phyloP scores from a whole-genome alignment of 2,888 invertebrate species.

The Julus scanicus region DNA sequence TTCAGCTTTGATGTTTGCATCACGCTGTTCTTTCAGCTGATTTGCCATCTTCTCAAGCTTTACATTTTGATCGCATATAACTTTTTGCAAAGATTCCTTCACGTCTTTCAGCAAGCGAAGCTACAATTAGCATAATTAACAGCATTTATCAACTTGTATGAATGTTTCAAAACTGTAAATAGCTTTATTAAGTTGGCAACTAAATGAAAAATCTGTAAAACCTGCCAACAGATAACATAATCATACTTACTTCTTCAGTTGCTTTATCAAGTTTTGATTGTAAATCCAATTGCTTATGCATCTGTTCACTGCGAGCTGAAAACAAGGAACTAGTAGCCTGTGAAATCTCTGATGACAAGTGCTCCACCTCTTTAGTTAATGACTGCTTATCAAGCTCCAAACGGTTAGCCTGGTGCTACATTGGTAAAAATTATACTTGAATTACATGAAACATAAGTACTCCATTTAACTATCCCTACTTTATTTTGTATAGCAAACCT shows the following conservation, averaged over 20 bases:
- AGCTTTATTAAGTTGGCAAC: no score
- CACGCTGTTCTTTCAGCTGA: slow-evolving; percentile 78
- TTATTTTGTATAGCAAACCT: background rate
- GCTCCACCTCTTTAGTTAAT: slow-evolving; percentile 36
- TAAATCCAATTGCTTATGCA: slow-evolving; percentile 51
- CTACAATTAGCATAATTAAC: slow-evolving; percentile 62
- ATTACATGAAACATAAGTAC: background rate
- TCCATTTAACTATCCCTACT: background rate
- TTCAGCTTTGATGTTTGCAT: slow-evolving; percentile 76
- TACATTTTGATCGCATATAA: slow-evolving; percentile 75
- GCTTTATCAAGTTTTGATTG: slow-evolving; percentile 53
- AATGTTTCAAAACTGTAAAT: background rate
- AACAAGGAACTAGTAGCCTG: slow-evolving; percentile 27
- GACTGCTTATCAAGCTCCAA: slow-evolving; percentile 49
- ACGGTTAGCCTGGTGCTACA: slow-evolving; percentile 46
- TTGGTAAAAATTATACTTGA: slow-evolving; percentile 30
- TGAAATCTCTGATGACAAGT: slow-evolving; percentile 44
- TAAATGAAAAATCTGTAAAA: no score
- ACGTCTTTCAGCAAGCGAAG: slow-evolving; percentile 77
- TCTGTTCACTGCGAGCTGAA: slow-evolving; percentile 58
- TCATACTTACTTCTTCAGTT: slow-evolving; percentile 52
- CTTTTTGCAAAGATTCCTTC: slow-evolving; percentile 76
- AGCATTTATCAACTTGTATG: background rate
- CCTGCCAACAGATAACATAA: background rate
- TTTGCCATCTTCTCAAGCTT: slow-evolving; percentile 78